Percentiles rank a stretch among this genome's conserved stretches.
Conservation (phyloP, 2,113 vertebrate species). For the Petrocephalus microphthalmus region DNA sequence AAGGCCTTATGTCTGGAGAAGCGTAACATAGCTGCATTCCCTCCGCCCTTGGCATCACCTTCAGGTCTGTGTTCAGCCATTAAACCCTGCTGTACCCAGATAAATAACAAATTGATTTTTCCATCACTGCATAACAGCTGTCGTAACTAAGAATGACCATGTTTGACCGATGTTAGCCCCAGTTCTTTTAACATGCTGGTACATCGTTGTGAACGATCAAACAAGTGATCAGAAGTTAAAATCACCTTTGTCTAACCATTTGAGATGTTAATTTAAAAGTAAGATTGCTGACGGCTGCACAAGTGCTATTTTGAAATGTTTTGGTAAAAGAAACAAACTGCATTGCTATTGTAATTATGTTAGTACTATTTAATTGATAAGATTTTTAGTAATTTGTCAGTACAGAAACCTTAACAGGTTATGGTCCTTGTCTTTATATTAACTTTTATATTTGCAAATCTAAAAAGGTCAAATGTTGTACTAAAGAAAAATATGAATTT, state of each 20-base stretch:
- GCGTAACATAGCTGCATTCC: neutral
- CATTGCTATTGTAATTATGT: constrained; percentile 17
- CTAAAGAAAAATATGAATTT: constrained; percentile 6
- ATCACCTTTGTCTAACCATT: neutral
- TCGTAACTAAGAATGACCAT: constrained; percentile 51
- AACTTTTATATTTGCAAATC: constrained; percentile 19
- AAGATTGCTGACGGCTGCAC: neutral
- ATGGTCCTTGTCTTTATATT: constrained; percentile 18
- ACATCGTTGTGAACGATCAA: neutral
- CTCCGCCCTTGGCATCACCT: constrained; percentile 20
- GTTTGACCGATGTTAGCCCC: constrained; percentile 55
- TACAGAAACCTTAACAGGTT: constrained; percentile 13
- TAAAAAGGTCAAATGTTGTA: constrained; percentile 26
- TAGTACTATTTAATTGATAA: constrained; percentile 11
- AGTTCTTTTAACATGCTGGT: neutral
- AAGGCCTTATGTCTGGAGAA: constrained; percentile 29
- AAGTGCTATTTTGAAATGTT: constrained; percentile 5
- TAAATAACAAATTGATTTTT: constrained; percentile 67
- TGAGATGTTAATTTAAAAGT: neutral
- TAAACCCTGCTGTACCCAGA: constrained; percentile 50
- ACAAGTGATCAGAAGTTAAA: neutral
- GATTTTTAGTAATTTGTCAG: constrained; percentile 20
- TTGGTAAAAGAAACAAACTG: constrained; percentile 5
- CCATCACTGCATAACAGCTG: constrained; percentile 55
- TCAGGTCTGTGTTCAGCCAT: constrained; percentile 52